These are phyloP conservation scores for Drosophila pseudoananassae DNA, from an alignment of 1,140 invertebrate species.

Conservation along the genomic window DNA sequence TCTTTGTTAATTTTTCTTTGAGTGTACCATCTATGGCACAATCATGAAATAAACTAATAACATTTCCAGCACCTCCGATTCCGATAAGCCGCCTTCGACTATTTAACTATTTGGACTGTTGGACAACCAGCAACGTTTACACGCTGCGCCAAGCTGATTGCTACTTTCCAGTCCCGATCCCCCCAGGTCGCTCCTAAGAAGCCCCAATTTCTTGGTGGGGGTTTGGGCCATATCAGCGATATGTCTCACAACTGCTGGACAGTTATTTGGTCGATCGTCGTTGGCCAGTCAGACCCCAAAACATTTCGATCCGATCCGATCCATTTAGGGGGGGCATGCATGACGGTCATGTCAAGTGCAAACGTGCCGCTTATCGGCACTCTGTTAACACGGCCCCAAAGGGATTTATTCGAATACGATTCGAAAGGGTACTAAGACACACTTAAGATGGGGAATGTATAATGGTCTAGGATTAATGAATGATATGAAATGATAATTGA, in stretches of 20 bases:
- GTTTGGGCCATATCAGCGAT: constrained; percentile 59
- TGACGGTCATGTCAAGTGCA: constrained; percentile 67
- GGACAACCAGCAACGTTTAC: constrained; percentile 47
- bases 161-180: neutral
- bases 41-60: constrained; percentile 63
- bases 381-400: constrained; percentile 1
- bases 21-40: constrained; percentile 30
- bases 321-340: constrained; percentile 53
- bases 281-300: neutral
- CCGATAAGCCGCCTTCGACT: constrained; percentile 48
- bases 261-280: constrained; percentile 38
- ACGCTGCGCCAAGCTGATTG: constrained; percentile 51
- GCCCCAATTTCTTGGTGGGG: neutral
- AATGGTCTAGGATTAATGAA: too few relatives aligned
- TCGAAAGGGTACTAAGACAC: neutral
- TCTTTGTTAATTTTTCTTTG: neutral
- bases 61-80: constrained; percentile 15
- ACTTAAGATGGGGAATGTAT: neutral
- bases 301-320: constrained; percentile 23
- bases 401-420: neutral
- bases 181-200: neutral
- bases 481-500: too few relatives aligned
- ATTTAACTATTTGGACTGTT: constrained; percentile 32
- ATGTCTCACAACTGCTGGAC: constrained; percentile 61
- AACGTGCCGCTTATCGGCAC: constrained; percentile 60